phyloP scores from a whole-genome alignment of 2,797 vertebrate genomes.

The Petrocephalus schoutedeni region DNA sequence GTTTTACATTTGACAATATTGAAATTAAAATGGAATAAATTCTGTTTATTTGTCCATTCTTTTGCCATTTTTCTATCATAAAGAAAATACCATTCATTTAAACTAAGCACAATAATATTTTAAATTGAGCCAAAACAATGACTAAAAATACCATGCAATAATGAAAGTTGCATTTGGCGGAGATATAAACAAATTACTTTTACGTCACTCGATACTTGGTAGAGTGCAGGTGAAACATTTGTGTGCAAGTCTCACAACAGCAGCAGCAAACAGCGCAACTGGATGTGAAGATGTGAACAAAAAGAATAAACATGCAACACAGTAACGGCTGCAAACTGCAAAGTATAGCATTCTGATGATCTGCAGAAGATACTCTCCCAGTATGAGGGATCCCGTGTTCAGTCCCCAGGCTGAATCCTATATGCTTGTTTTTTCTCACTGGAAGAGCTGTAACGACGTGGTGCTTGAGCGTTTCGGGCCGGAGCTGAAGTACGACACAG shows the following conservation, averaged over 20 bases:
- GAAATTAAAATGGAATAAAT: neutral
- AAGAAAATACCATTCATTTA: neutral
- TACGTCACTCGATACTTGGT: neutral
- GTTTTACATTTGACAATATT: neutral
- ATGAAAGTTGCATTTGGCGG: neutral
- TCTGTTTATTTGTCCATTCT: neutral
- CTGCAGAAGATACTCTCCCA: neutral
- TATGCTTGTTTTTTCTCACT: slow-evolving; percentile 31
- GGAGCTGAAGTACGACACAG: slow-evolving; percentile 94
- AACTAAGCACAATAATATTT: neutral
- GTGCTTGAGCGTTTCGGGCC: slow-evolving; percentile 93
- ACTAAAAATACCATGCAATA: neutral
- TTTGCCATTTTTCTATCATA: neutral
- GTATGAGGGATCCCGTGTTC: neutral
- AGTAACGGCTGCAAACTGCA: neutral
- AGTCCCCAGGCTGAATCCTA: neutral
- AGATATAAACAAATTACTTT: neutral
- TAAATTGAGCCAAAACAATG: neutral
- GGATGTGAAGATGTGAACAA: neutral
- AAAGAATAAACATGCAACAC: neutral
- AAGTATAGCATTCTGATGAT: neutral
- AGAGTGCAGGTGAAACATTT: neutral
- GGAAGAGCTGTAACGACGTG: slow-evolving; percentile 95
- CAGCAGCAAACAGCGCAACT: neutral
- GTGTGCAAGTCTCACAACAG: neutral